Base-by-base conservation (phyloP, 2,888 invertebrate species). In the Tiliacea aurago region DNA sequence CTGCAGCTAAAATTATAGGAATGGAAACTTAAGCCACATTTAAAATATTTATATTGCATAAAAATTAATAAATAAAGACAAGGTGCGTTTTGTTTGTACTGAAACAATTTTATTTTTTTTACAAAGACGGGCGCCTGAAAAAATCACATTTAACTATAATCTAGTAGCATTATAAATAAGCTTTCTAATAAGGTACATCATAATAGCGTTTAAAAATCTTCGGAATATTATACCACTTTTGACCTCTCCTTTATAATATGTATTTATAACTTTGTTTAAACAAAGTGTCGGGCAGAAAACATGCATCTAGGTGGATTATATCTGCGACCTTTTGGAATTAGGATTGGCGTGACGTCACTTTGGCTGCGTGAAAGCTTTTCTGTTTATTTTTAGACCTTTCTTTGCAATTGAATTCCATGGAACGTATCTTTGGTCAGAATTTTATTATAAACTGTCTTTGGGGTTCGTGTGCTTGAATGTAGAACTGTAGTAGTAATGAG, bases 241-340 rank as follows among this genome's bases (percentile, higher is more conserved):
- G n/a, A n/a, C n/a, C n/a, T n/a, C n/a, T n/a, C n/a, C n/a, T 20
- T 72, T 68, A 65, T 23, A 56, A 49, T 67, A 73, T 69, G 64
- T 79, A 69, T 79, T 51, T 41, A 33, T 53, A 70, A 64, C 62
- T 53, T 70, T 76, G 45, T 51, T 47, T 67, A 66, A 66, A 79
- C 37, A 85, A 82, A 84, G 63, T 83, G 58, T 51, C 45, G 47
- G 18, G 15, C 33, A 63, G 64, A 71, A 53, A 43, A 78, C 47
- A 55, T 47, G 64, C 41, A 64, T 67, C 18, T 45, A 53, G 55
- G 63, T 61, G 61, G 51, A 61, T 67, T 67, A 51, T 64, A 68
- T 64, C 59, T 51, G 47, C 41, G 67, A 77, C 82, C 82, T 56
- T 76, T 64, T 20, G 23, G n/a, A 70, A 82, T 82, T 65, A 77